phyloP scores from a whole-genome alignment of 1,140 invertebrate genomes.

The Lanistes nyassanus region DNA sequence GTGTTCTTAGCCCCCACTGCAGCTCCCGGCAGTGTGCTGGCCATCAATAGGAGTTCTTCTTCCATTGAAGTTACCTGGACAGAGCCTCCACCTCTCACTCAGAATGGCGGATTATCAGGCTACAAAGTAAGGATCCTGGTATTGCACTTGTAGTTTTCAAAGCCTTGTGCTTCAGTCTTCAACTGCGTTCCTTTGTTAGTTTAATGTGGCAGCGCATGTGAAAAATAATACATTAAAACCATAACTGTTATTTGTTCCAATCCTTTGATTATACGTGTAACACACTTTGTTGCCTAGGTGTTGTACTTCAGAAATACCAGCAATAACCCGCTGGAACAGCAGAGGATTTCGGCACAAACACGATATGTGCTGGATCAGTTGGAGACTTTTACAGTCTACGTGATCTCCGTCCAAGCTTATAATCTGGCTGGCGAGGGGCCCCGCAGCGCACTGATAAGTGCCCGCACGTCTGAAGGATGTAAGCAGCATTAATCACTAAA shows the following conservation, averaged over 20 bases:
- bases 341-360: conserved; percentile 37
- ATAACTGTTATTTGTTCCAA: not conserved
- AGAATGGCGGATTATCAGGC: conserved; percentile 91
- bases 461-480: conserved; percentile 61
- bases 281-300: conserved; percentile 49
- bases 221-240: too few species aligned
- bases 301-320: conserved; percentile 50
- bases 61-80: conserved; percentile 88
- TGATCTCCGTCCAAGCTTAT: conserved; percentile 92
- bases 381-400: conserved; percentile 93
- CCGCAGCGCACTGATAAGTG: conserved; percentile 77
- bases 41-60: conserved; percentile 85
- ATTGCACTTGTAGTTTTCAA: not conserved
- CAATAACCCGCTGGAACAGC: conserved; percentile 9
- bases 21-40: conserved; percentile 81
- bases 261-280: not conserved
- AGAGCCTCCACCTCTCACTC: conserved; percentile 82
- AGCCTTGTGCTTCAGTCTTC: not conserved
- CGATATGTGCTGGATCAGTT: conserved; percentile 72
- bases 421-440: conserved; percentile 97
- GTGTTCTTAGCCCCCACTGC: conserved; percentile 82
- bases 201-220: not conserved
- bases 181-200: not conserved
- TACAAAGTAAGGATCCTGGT: conserved; percentile 78
- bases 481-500: conserved; percentile 7